Percentiles rank a stretch among this genome's conserved stretches.
phyloP scores from a whole-genome alignment of 2,113 vertebrate species.

The Willisornis vidua region DNA sequence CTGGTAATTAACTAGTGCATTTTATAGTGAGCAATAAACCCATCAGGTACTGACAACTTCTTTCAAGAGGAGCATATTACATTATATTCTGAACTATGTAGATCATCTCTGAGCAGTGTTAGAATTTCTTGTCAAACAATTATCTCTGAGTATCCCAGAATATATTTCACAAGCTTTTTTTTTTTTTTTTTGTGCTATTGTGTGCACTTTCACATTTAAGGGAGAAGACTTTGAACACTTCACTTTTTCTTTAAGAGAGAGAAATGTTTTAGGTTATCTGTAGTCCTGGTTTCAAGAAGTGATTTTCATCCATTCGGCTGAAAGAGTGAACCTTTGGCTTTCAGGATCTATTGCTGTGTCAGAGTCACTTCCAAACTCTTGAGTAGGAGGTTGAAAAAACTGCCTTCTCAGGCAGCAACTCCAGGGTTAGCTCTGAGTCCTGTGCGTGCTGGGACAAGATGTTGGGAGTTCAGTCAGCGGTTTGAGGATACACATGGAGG shows the following conservation, averaged over 20 bases:
- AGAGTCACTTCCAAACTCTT: neutral
- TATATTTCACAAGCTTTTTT: neutral
- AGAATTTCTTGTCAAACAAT: constrained; percentile 61
- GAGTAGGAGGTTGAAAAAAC: neutral
- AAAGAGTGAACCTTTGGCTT: neutral
- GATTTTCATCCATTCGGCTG: neutral
- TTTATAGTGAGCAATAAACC: constrained; percentile 64
- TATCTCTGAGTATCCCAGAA: neutral
- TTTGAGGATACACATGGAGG: neutral
- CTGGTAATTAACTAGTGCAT: constrained; percentile 72
- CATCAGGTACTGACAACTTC: constrained; percentile 70
- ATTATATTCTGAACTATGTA: constrained; percentile 61
- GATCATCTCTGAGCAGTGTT: constrained; percentile 64
- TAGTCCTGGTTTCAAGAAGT: neutral
- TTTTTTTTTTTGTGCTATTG: neutral
- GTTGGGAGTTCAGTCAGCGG: neutral
- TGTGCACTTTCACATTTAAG: neutral
- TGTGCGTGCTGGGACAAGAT: neutral
- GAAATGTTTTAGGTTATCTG: neutral
- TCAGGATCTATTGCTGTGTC: neutral
- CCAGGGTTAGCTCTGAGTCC: neutral
- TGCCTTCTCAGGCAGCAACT: neutral
- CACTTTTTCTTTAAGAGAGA: neutral
- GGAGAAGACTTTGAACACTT: neutral
- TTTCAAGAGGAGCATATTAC: constrained; percentile 71